Evolutionary conservation across 2,797 vertebrate species (phyloP), one percentile per base, ranked within the genome.

Genomic region (Moxostoma hubbsi): DNA sequence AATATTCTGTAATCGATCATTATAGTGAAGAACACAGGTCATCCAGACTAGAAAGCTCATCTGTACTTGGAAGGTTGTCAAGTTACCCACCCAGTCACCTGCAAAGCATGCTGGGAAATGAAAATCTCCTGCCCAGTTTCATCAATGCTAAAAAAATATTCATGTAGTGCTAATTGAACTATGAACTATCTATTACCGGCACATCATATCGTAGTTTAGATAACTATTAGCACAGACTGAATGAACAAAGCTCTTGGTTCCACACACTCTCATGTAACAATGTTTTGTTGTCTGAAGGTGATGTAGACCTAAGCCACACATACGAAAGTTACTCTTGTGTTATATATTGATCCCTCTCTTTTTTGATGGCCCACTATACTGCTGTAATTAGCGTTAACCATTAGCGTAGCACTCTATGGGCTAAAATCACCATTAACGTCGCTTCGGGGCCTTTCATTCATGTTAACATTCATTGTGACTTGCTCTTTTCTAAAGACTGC

Each of bases 341-440:
- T 89, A 88, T 88, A 85, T 93, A 94, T 94, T 93, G 94, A 94
- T 93, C 91, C 89, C 80, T 61, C 79, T 82, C 87, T 85, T 86
- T 94, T 93, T 91, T 93, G 86, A 89, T 83, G 88, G 89, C 90
- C 89, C 89, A 88, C 87, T 88, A 93, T 91, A 92, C 90, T 84
- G 87, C 82, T 87, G 90, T 94, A 93, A 95, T 95, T 95, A 94
- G 90, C 86, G 86, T 88, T 81, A 85, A 92, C 94, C 94, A 94
- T 95, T 95, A 95, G 93, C 85, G 90, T 81, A 75, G 85, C 89
- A 88, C 92, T 92, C 89, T 89, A 90, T 80, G 84, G 87, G 90
- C 91, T 93, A 93, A 88, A 93, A 88, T 89, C 86, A 89, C 91
- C 93, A 93, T 94, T 95, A 93, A 90, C 90, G 89, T 93, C 89